Base-by-base conservation (phyloP, 2,888 invertebrate species). In the Gymnoscelis rufifasciata region DNA sequence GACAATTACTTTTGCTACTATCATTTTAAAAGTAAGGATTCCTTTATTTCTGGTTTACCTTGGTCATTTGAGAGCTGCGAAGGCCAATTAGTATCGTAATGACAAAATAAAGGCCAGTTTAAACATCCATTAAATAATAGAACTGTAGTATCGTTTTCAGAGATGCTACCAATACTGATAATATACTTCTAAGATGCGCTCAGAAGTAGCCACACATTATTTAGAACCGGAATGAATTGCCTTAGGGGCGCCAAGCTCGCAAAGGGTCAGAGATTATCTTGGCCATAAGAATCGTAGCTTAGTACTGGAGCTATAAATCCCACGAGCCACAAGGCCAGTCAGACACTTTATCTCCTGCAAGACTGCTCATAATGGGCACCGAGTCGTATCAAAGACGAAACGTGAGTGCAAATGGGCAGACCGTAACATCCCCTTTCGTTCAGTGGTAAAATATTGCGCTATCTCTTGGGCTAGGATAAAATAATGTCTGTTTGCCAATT, bases 261-360 rank as follows among this genome's bases (percentile, higher is more conserved):
- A 42, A 50, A 42, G 36, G 49, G 42, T 45, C 38, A 38, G 40
- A 44, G 41, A 41, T 45, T 42, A 50, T 50, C 50, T 26, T 28
- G 3, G 19, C 47, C 43, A 38, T 44, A 48, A 48, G 37, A 47
- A 48, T 46, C 46, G 27, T 31, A 47, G 44, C 38, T 52, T 47
- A 46, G 47, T 49, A 39, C 33, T 23, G 44, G 36, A 38, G 29
- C 37, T 31, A 51, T 58, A 58, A 54, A 58, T 58, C 43, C 33
- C 33, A 49, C 23, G 19, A 39, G 43, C 33, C 49, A 47, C 59
- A 55, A 57, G 59, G 58, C 47, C 54, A 49, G 53, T 52, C 39
- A 52, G 56, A 56, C 63, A 57, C 64, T 65, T 66, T 64, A 63
- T 65, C 62, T 61, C 43, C 42, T 43, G 44, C 51, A 47, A 52